A percentile compares a stretch with the other conserved stretches of the same genome.
Conservation (phyloP, 30 jellyfish, hydroid and myxozoan species). For the Hydractinia echinata region DNA sequence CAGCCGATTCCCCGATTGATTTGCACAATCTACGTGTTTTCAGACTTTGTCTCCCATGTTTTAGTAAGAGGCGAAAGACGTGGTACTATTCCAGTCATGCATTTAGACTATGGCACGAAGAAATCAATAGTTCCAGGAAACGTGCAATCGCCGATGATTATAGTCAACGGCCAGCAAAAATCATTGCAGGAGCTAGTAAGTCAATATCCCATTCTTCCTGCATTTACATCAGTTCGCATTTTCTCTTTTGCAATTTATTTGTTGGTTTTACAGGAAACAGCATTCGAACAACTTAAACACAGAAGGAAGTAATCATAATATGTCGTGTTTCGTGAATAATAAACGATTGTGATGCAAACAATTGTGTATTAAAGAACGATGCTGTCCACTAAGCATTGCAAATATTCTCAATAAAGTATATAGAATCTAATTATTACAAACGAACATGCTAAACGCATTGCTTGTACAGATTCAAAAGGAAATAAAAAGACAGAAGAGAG, state of each 20-base stretch:
- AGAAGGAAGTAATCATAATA: not conserved
- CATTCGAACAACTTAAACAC: constrained; percentile 7
- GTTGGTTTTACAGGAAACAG: constrained; percentile 4
- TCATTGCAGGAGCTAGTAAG: constrained; percentile 23
- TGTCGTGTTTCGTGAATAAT: too few relatives aligned
- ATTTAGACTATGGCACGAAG: constrained; percentile 33
- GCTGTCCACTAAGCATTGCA: too few relatives aligned
- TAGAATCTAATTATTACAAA: too few relatives aligned
- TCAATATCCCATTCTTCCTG: not conserved
- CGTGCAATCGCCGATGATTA: constrained; percentile 24
- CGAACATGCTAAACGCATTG: too few relatives aligned
- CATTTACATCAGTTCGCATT: not conserved
- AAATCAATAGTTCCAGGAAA: constrained; percentile 31
- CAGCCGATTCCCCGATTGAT: too few relatives aligned
- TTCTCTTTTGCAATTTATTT: not conserved
- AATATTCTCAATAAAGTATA: too few relatives aligned
- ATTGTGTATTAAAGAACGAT: too few relatives aligned
- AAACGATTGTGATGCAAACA: too few relatives aligned
- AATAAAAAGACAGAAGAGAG: too few relatives aligned
- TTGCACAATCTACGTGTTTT: not conserved
- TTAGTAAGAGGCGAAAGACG: not conserved
- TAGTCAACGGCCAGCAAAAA: constrained; percentile 30
- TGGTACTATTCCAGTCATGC: constrained; percentile 15
- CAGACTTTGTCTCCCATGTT: not conserved
- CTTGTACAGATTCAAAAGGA: too few relatives aligned